Conservation (phyloP, 2,888 invertebrate species). For the Callyntrura guangdongensis region DNA sequence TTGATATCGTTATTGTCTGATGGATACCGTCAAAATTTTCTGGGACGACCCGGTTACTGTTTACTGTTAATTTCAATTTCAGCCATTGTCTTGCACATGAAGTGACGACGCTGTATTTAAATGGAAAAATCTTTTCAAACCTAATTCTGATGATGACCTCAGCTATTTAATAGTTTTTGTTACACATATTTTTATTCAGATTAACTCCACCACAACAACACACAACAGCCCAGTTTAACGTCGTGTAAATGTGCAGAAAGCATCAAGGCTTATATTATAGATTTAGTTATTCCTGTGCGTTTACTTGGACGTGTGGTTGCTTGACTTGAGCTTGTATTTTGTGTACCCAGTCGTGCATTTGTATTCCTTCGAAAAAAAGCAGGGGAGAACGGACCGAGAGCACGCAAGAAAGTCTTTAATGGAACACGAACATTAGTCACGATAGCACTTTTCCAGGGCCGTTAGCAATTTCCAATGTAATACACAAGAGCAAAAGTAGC, state of each 20-base stretch:
- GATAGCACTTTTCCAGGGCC: conserved; percentile 80
- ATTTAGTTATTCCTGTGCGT: conserved; percentile 43
- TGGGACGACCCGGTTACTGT: too few species aligned
- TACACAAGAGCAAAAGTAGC: conserved; percentile 55
- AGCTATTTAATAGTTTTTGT: conserved; percentile 72
- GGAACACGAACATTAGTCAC: conserved; percentile 81
- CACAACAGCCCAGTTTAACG: neutral
- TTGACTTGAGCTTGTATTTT: conserved; percentile 18
- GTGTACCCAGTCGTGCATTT: neutral
- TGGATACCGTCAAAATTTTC: too few species aligned
- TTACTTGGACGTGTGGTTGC: conserved; percentile 43
- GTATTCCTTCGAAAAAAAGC: conserved; percentile 44
- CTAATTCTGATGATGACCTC: conserved; percentile 71
- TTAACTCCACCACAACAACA: neutral
- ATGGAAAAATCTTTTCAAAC: too few species aligned
- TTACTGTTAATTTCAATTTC: too few species aligned
- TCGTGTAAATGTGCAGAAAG: conserved; percentile 1
- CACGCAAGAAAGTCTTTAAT: conserved; percentile 84
- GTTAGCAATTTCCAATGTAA: conserved; percentile 79
- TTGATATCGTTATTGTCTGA: too few species aligned
- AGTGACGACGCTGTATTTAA: too few species aligned
- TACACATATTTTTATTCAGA: conserved; percentile 55
- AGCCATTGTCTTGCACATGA: too few species aligned
- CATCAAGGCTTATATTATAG: conserved; percentile 27
- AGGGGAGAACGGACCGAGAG: conserved; percentile 67